Percentiles rank a stretch among this genome's conserved stretches.
Conservation (phyloP, 2,888 invertebrate genomes). For the Prosapia bicincta region DNA sequence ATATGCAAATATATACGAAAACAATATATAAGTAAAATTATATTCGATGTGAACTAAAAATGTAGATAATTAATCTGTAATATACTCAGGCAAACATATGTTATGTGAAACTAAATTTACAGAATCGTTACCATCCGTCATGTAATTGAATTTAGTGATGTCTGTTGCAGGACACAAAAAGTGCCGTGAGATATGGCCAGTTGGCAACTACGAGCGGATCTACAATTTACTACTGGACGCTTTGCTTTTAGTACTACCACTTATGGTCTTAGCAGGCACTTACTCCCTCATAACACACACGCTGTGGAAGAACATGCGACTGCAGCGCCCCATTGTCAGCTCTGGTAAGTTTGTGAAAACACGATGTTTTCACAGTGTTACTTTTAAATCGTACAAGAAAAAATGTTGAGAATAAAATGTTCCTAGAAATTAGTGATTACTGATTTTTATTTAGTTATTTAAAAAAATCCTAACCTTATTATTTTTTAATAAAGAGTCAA, state of each 20-base stretch:
- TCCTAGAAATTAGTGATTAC: no score
- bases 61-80: no score
- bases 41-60: no score
- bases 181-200: slow-evolving; percentile 60
- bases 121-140: not conserved
- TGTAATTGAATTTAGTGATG: not conserved
- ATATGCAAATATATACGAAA: no score
- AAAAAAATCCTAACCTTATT: no score
- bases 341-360: slow-evolving; percentile 1
- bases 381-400: no score
- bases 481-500: no score
- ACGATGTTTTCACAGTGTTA: no score
- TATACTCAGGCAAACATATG: no score
- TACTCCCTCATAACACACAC: slow-evolving; percentile 57
- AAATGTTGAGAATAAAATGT: no score
- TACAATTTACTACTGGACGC: slow-evolving; percentile 62
- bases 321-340: slow-evolving; percentile 4
- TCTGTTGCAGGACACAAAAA: slow-evolving; percentile 54
- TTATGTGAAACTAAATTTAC: not conserved
- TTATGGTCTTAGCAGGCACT: slow-evolving; percentile 60
- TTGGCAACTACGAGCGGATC: slow-evolving; percentile 51
- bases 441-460: no score
- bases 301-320: slow-evolving; percentile 46
- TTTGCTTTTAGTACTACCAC: slow-evolving; percentile 61
- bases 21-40: no score